These are phyloP conservation scores for Stigmatopora argus DNA, from an alignment of 2,113 vertebrate species.

Conservation along the genomic window DNA sequence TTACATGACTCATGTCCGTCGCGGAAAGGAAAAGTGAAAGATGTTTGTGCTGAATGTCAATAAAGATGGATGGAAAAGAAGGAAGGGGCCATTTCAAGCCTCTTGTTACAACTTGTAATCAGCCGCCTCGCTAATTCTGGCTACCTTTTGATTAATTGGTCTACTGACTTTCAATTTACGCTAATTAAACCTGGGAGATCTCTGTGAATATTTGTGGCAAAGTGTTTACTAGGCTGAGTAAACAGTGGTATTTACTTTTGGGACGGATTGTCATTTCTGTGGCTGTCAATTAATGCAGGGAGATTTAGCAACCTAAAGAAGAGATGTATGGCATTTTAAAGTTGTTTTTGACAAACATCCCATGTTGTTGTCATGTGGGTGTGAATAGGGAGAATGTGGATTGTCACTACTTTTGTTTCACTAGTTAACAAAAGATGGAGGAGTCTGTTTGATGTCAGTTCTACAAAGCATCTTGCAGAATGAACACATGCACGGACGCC, in stretches of 20 bases:
- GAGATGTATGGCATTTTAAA: too few species aligned
- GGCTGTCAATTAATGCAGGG: conserved; percentile 9
- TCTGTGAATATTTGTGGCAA: conserved; percentile 18
- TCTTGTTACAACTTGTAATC: conserved; percentile 51
- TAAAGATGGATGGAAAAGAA: conserved; percentile 43
- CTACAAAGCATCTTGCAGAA: conserved; percentile 1
- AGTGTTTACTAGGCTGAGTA: conserved; percentile 20
- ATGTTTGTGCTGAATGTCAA: conserved; percentile 25
- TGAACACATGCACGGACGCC: background rate
- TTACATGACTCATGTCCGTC: conserved; percentile 40
- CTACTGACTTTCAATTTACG: conserved; percentile 46
- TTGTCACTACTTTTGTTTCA: conserved; percentile 2
- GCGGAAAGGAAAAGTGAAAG: conserved; percentile 34
- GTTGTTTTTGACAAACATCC: conserved; percentile 7
- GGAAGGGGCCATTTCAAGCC: conserved; percentile 41
- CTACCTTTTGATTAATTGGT: conserved; percentile 54
- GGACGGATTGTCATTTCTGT: conserved; percentile 15
- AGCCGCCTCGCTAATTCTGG: conserved; percentile 23
- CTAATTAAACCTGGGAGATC: conserved; percentile 32
- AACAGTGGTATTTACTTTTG: conserved; percentile 24
- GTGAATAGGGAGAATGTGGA: conserved; percentile 2
- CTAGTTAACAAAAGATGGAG: conserved; percentile 5
- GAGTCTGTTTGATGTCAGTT: conserved; percentile 1
- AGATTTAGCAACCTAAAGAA: conserved; percentile 2
- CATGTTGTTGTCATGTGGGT: background rate